These are phyloP conservation scores for Festucalex cinctus DNA, from an alignment of 2,113 vertebrate species.

Conservation along the genomic window DNA sequence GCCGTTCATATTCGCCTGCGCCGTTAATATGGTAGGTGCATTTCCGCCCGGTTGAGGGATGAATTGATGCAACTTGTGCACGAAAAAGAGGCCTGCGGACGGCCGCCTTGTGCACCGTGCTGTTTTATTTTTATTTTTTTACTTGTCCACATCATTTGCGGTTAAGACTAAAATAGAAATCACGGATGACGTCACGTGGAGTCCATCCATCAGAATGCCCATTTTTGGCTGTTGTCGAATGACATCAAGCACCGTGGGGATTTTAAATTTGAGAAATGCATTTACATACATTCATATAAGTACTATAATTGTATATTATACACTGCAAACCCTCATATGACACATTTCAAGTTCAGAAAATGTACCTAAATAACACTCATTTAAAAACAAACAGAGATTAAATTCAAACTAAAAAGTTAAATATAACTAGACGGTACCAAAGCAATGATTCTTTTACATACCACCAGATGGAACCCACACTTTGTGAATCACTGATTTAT, in stretches of 20 bases:
- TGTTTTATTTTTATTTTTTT: neutral
- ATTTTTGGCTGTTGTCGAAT: neutral
- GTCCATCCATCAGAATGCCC: neutral
- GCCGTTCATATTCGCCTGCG: conserved; percentile 65
- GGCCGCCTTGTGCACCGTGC: neutral
- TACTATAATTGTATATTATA: too few species aligned
- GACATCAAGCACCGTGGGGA: too few species aligned
- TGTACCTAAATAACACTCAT: neutral
- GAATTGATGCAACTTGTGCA: neutral
- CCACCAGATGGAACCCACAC: neutral
- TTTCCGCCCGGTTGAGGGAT: neutral
- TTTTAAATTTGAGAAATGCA: too few species aligned
- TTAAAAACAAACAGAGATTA: neutral
- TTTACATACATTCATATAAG: too few species aligned
- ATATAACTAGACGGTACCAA: neutral
- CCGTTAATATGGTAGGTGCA: conserved; percentile 62
- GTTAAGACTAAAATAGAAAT: neutral
- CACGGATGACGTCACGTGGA: neutral
- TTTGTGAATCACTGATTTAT: neutral
- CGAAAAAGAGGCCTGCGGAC: conserved; percentile 18
- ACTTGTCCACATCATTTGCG: neutral
- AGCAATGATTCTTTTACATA: neutral
- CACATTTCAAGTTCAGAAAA: neutral
- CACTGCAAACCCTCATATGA: too few species aligned
- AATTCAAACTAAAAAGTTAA: neutral